phyloP scores from a whole-genome alignment of 2,888 invertebrate genomes.

The Tenthredo distinguenda region DNA sequence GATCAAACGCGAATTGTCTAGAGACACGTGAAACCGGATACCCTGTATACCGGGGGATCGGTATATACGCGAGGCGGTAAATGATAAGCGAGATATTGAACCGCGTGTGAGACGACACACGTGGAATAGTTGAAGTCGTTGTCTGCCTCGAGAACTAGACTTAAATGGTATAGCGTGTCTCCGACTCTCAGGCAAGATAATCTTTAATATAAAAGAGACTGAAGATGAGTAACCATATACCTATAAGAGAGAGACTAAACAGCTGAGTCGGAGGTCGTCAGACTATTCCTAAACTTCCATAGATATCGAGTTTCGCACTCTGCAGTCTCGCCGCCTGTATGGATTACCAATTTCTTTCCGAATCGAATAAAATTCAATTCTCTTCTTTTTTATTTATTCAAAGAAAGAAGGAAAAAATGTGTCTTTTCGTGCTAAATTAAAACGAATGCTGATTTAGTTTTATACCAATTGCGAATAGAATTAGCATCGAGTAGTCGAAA shows the following conservation, averaged over 20 bases:
- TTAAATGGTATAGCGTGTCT: neutral
- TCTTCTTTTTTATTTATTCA: no score
- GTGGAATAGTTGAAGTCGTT: neutral
- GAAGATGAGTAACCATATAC: neutral
- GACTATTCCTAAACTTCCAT: slow-evolving; percentile 8
- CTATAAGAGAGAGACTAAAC: neutral
- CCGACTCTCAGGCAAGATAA: neutral
- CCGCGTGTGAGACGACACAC: neutral
- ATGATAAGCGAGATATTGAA: neutral
- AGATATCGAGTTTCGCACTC: neutral
- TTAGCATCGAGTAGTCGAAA: no score
- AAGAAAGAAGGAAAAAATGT: no score
- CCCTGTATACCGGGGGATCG: neutral
- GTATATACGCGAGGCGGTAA: neutral
- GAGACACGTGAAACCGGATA: neutral
- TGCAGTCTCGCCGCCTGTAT: neutral
- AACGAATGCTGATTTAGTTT: no score
- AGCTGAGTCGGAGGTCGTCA: slow-evolving; percentile 27
- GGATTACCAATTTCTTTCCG: neutral
- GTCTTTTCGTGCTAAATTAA: no score
- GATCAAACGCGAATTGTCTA: neutral
- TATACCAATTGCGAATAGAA: no score
- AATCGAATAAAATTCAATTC: neutral
- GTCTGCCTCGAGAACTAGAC: neutral
- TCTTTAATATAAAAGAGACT: neutral